Evolutionary conservation across 2,113 vertebrate species (phyloP).

Genomic region (Xenotilapia longispinis): DNA sequence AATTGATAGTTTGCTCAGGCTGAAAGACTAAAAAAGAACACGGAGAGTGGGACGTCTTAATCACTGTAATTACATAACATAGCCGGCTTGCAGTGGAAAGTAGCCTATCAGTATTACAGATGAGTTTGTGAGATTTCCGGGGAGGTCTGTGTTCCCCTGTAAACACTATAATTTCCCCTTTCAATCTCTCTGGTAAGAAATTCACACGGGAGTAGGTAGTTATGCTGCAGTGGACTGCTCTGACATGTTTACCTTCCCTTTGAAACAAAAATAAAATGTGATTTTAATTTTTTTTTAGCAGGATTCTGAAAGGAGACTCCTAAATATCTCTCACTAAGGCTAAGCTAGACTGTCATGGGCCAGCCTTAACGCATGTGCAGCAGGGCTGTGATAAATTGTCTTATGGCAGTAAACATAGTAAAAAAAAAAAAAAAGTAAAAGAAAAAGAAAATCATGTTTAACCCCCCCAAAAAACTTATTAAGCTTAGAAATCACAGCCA

Average conservation of each 20-base stretch:
- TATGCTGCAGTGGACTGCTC: background rate
- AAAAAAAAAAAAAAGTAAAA: background rate
- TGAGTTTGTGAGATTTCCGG: background rate
- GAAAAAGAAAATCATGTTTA: background rate
- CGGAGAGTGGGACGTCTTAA: constrained; percentile 30
- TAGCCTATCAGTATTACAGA: constrained; percentile 4
- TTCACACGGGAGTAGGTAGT: background rate
- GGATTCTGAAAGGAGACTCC: background rate
- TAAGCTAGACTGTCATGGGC: background rate
- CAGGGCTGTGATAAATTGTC: background rate
- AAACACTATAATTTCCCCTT: background rate
- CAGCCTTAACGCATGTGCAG: background rate
- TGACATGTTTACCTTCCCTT: background rate
- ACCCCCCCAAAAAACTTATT: background rate
- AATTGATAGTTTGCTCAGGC: constrained; percentile 4
- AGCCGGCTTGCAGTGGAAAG: background rate
- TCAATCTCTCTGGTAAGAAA: background rate
- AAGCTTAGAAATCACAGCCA: background rate
- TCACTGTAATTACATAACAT: constrained; percentile 53
- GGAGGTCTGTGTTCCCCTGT: background rate
- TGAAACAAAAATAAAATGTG: background rate
- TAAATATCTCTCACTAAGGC: background rate
- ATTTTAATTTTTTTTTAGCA: background rate
- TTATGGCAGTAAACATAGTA: background rate
- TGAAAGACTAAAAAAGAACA: background rate